Base-by-base conservation (phyloP, 2,888 invertebrate genomes). In the Drosophila testacea region DNA sequence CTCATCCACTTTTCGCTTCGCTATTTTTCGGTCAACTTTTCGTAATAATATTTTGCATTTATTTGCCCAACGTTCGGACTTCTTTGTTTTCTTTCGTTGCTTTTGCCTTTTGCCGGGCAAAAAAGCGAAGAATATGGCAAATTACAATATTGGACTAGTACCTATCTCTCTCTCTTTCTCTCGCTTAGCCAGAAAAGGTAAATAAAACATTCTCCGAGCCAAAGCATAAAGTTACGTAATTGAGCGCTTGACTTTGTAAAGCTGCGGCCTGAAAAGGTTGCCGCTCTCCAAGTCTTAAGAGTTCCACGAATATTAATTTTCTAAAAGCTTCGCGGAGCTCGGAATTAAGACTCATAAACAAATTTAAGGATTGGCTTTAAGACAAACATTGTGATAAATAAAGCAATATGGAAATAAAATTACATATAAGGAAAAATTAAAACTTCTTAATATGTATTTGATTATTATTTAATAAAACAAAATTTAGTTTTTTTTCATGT, bases 11-110 rank as follows among this genome's bases (percentile, higher is more conserved):
- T 11, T 6, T 47, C 10, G 22, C 32, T n/a, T 34, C 39, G 66
- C 56, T 34, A 57, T 69, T 69, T 78, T 67, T 79, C 68, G 79
- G 83, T 85, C 77, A 89, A 86, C 89, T 89, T 89, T 89, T 83
- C 77, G 86, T 81, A 73, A 88, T 83, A 89, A 86, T 86, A 88
- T 88, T 90, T 88, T 81, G 81, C 87, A 86, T 88, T 88, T 90
- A 86, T 90, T 88, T 88, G 83, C 82, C 51, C 78, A 86, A 59
- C 78, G 76, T 89, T 73, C 67, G 74, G 74, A 76, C 69, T 73
- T 74, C 75, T 77, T 79, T 72, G 71, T 77, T 81, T 84, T 73
- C 79, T 66, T 75, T 73, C 70, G 13, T 54, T 77, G 73, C 72
- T 51, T 60, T 74, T 39, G 60, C 76, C 27, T 56, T 48, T 50